Base-by-base conservation (phyloP, 2,797 vertebrate species). In the Rhynchotus rufescens region DNA sequence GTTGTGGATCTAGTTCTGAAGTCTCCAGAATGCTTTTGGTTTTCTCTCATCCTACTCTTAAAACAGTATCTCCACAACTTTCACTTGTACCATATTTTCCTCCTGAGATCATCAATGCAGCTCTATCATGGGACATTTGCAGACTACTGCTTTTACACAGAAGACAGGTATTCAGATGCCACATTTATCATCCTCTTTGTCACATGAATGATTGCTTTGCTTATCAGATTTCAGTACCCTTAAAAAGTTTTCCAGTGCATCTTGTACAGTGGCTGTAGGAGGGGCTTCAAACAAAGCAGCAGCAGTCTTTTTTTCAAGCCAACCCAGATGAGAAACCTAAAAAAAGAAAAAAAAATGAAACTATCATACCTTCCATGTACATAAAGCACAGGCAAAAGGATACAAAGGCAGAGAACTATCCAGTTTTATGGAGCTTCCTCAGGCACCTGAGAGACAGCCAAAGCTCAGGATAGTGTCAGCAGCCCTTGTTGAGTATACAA, bases 291-390 rank as follows among this genome's bases (percentile, higher is more conserved):
- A 99, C 72, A 99, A 96, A 5, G 98, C 98, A 36, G 98, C 93
- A 6, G 98, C 98, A 0, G 99, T 98, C 96, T 98, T 99, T 89
- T 97, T 99, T 95, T 99, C 99, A 72, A 99, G 75, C 99, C 99
- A 99, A 54, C 98, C 98, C 88, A 99, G 97, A 64, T 98, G 98
- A 88, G 98, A 97, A 9, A 99, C 98, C 99, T 99, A 89, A 84
- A 96, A 38, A 66, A 76, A 84, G 76, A 73, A 47, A 88, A 57
- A 0, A 51, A 85, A 32, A 42, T 44, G 21, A 76, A 22, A 68
- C 32, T 28, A 49, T 14, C 12, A 66, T 6, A 10, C 4, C 40
- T 20, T 1, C 3, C 4, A 2, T 1, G 30, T 66, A 44, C 9
- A 7, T n/a, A 68, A 16, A 40, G 68, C 26, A 25, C 1, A 5